Conservation (phyloP, 2,113 vertebrate species). For the Trogon melanurus region DNA sequence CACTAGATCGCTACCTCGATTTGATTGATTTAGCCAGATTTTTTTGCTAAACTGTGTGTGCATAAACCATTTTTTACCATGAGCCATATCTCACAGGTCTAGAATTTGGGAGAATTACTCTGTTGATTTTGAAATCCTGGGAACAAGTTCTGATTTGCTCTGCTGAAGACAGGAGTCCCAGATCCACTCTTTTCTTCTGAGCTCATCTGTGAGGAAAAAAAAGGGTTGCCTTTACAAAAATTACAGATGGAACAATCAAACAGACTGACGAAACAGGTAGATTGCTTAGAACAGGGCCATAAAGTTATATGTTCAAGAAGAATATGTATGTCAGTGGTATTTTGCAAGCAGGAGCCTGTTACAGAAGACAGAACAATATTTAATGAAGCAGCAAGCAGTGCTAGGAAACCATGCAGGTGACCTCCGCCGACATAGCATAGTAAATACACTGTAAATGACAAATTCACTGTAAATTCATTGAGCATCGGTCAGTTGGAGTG, state of each 20-base stretch:
- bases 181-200: not conserved
- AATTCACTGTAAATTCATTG: not conserved
- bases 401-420: not conserved
- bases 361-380: not conserved
- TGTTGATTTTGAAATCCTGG: not conserved
- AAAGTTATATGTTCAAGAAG: not conserved
- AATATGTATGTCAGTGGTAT: not conserved
- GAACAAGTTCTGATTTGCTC: not conserved
- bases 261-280: not conserved
- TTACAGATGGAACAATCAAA: not conserved
- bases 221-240: not conserved
- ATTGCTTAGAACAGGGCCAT: not conserved
- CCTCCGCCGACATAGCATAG: rapidly evolving
- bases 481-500: not conserved
- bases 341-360: not conserved
- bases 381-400: not conserved
- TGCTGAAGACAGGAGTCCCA: not conserved
- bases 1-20: not conserved
- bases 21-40: not conserved
- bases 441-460: not conserved
- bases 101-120: not conserved
- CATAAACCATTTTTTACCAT: not conserved
- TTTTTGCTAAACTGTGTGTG: not conserved
- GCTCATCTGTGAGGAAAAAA: not conserved
- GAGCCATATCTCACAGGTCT: not conserved